Evolutionary conservation across 2,888 invertebrate species (phyloP).

Genomic region (Idaea straminata): DNA sequence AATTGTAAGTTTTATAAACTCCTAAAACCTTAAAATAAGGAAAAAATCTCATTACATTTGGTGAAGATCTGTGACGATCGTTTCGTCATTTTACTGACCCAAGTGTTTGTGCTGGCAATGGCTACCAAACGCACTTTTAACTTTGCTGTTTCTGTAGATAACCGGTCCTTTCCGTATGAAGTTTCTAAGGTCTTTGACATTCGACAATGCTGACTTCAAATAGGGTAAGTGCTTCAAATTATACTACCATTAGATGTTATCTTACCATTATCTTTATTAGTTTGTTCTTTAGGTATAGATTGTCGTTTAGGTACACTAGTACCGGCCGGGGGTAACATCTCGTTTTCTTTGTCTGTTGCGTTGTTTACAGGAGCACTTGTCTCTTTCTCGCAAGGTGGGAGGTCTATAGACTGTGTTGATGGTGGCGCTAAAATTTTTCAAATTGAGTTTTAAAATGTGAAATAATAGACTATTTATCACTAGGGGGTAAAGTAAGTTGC

Average conservation of each 20-base stretch:
- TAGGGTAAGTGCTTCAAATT: no score
- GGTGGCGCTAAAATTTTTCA: slow-evolving; percentile 49
- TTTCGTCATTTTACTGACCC: no score
- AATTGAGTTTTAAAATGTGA: neutral
- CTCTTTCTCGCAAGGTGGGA: slow-evolving; percentile 14
- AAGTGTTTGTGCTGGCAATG: no score
- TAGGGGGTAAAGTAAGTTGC: neutral
- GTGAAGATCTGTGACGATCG: no score
- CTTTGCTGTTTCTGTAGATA: no score
- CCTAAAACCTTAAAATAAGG: no score
- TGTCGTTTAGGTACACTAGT: slow-evolving; percentile 33
- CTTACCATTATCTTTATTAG: slow-evolving; percentile 42
- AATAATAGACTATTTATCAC: neutral
- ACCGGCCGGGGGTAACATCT: slow-evolving; percentile 51
- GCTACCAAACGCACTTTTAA: no score
- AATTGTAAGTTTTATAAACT: no score
- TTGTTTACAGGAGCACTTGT: slow-evolving; percentile 16
- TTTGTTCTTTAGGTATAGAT: slow-evolving; percentile 45
- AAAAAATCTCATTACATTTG: no score
- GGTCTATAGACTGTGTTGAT: slow-evolving; percentile 32
- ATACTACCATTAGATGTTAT: neutral
- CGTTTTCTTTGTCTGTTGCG: slow-evolving; percentile 54
- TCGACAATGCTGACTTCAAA: no score
- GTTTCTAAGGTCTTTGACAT: no score
- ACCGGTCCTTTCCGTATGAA: no score